phyloP scores from a whole-genome alignment of 2,113 vertebrate species.

The Dasyurus viverrinus region DNA sequence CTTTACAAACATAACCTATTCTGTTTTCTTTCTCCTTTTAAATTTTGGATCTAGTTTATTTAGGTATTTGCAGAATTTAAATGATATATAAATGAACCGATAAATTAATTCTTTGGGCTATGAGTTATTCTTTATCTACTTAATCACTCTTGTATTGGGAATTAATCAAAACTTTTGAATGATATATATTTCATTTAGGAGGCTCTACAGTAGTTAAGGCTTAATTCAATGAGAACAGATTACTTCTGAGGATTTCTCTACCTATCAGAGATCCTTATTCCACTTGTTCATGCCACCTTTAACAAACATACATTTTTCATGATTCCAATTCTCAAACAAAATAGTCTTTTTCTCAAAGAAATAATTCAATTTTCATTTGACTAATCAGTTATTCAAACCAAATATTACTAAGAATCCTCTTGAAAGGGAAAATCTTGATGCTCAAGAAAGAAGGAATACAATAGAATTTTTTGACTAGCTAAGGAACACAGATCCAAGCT shows the following conservation, averaged over 20 bases:
- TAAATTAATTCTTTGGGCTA: neutral
- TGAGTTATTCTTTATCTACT: neutral
- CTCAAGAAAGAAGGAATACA: neutral
- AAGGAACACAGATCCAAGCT: neutral
- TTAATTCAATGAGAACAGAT: neutral
- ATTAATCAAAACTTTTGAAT: neutral
- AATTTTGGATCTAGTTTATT: neutral
- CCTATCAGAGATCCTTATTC: neutral
- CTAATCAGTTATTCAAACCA: neutral
- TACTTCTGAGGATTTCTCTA: neutral
- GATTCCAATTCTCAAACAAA: neutral
- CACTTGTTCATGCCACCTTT: neutral
- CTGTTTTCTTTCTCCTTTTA: neutral
- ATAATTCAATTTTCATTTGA: neutral
- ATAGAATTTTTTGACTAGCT: neutral
- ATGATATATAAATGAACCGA: neutral
- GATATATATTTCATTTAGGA: neutral
- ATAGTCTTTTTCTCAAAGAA: neutral
- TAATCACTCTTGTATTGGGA: neutral
- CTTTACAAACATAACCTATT: neutral
- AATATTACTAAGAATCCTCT: neutral
- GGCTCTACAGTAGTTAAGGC: neutral
- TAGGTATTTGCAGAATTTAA: neutral
- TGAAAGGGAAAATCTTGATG: neutral
- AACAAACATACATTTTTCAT: neutral